These are phyloP conservation scores for Pomacea canaliculata DNA, from an alignment of 2,888 invertebrate species.

Conservation along the genomic window DNA sequence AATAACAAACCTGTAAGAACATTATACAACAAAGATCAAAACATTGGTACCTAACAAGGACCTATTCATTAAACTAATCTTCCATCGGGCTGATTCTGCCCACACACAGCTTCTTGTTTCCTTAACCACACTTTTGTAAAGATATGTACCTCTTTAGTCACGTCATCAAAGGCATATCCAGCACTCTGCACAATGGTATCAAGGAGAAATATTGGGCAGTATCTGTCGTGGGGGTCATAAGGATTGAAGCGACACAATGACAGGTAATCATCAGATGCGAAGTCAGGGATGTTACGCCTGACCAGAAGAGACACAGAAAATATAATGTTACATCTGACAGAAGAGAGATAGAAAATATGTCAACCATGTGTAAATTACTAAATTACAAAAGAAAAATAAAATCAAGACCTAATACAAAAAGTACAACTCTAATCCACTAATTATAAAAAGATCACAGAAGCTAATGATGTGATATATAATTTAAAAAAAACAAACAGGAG, in stretches of 20 bases:
- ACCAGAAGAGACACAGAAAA: slow-evolving; percentile 26
- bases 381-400: not conserved
- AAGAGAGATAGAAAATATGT: not conserved
- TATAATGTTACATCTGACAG: too few species aligned
- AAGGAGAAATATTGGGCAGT: slow-evolving; percentile 66
- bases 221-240: slow-evolving; percentile 46
- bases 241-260: slow-evolving; percentile 55
- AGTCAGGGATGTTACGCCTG: slow-evolving; percentile 64
- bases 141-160: slow-evolving; percentile 28
- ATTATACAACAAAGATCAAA: too few species aligned
- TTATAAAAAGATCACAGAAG: too few species aligned
- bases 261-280: slow-evolving; percentile 50
- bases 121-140: too few species aligned
- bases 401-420: not conserved
- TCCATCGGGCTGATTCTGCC: too few species aligned
- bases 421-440: not conserved
- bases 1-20: too few species aligned
- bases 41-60: too few species aligned
- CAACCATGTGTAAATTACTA: not conserved
- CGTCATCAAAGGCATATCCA: slow-evolving; percentile 28
- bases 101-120: too few species aligned
- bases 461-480: too few species aligned
- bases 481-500: too few species aligned
- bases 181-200: slow-evolving; percentile 54
- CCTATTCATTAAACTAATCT: too few species aligned